These are phyloP conservation scores for Zosterops lateralis DNA, from an alignment of 2,113 vertebrate genomes.

Conservation along the genomic window DNA sequence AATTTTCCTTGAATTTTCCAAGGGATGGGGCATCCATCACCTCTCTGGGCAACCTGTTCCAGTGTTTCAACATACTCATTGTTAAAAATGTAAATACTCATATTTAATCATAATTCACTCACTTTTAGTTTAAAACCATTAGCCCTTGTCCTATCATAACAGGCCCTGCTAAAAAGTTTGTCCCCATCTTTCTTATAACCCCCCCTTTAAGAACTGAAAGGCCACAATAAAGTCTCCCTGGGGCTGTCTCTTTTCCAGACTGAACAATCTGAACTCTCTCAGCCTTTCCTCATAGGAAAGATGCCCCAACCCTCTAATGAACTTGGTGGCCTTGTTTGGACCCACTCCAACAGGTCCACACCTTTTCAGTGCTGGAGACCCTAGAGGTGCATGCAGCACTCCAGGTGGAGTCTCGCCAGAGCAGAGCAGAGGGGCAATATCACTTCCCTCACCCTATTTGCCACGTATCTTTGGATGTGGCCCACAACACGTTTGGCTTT, in stretches of 20 bases:
- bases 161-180: neutral
- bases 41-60: neutral
- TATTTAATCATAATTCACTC: neutral
- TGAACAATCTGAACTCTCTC: neutral
- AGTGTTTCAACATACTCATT: neutral
- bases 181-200: neutral
- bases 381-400: neutral
- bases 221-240: neutral
- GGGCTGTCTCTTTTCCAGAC: neutral
- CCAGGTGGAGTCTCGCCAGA: neutral
- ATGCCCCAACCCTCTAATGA: neutral
- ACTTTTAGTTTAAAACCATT: neutral
- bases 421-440: neutral
- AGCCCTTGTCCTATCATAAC: neutral
- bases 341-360: neutral
- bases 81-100: neutral
- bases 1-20: neutral
- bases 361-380: neutral
- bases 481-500: neutral
- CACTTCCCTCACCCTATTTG: neutral
- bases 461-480: neutral
- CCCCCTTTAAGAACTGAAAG: neutral
- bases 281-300: neutral
- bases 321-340: neutral
- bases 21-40: neutral